Evolutionary conservation across 2,113 vertebrate species (phyloP), one percentile per base, ranked within the genome.

Genomic region (Eulemur macaco): DNA sequence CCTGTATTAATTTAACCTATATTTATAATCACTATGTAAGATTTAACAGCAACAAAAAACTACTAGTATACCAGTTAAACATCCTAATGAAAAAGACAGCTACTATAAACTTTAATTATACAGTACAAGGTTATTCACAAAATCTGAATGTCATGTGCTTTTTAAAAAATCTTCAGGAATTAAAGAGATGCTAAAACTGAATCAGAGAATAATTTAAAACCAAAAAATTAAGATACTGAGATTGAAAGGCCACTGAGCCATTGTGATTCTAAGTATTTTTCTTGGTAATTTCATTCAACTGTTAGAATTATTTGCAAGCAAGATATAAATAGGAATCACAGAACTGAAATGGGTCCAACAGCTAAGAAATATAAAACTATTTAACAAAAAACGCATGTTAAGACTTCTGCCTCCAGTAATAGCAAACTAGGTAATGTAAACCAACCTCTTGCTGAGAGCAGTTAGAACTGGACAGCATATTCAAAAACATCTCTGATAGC

Each of bases 351-450:
- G 29, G 13, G 80, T 29, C 18, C 60, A 89, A 89, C 4, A 82
- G 60, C 11, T 94, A 95, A 93, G 58, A 89, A 93, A 63, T 21
- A 91, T 31, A 80, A 68, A 89, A 85, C 9, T 77, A 73, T 42
- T 86, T 42, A 89, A 74, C 60, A 66, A 80, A 69, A 94, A 93
- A 83, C 47, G 11, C 77, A 84, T 45, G 17, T 50, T 84, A 97
- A 91, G 17, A 85, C 23, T 91, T 96, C 47, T 76, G 25, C 50
- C 86, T 91, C 82, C 34, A 66, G 17, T 56, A 76, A 95, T 12
- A 60, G 21, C 39, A 52, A 25, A 88, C 1, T n/a, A 84, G 68
- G 20, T 47, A 23, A 84, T 14, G 39, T 2, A 94, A 94, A 77
- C 23, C 37, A 84, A 68, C 25, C 58, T 91, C 27, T 63, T 64